These are phyloP conservation scores for Kryptopterus vitreolus DNA, from an alignment of 2,797 vertebrate genomes.

Conservation along the genomic window DNA sequence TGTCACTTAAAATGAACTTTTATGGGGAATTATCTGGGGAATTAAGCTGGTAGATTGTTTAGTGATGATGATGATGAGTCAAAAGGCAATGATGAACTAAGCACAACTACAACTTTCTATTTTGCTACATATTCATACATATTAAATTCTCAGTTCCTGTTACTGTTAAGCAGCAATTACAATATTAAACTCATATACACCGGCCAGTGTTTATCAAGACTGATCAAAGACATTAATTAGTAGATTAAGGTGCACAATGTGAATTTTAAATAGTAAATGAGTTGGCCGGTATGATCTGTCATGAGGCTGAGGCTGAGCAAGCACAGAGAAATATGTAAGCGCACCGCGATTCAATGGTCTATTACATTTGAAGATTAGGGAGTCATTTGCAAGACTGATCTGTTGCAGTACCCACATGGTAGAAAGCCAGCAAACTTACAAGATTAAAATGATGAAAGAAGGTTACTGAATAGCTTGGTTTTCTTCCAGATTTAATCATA, in stretches of 20 bases:
- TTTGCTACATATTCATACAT: constrained; percentile 48
- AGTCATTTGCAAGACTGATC: constrained; percentile 49
- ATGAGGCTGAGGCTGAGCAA: constrained; percentile 45
- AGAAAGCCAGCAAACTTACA: constrained; percentile 33
- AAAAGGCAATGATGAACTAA: constrained; percentile 17
- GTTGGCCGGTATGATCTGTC: constrained; percentile 44
- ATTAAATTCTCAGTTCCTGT: constrained; percentile 51
- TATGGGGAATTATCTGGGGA: constrained; percentile 32
- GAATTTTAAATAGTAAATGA: constrained; percentile 31
- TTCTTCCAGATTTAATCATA: neutral
- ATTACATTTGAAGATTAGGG: constrained; percentile 48
- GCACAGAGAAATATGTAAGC: constrained; percentile 51
- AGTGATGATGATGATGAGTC: constrained; percentile 16
- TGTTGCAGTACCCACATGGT: constrained; percentile 37
- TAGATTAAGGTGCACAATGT: constrained; percentile 27
- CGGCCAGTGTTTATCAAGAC: constrained; percentile 49
- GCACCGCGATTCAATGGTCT: constrained; percentile 38
- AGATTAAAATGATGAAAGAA: neutral
- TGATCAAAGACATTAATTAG: constrained; percentile 51
- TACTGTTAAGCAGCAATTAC: constrained; percentile 35
- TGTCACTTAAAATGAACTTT: constrained; percentile 21
- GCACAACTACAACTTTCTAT: neutral
- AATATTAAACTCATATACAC: constrained; percentile 42
- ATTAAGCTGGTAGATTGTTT: constrained; percentile 36
- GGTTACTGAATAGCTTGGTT: neutral